Base-by-base conservation (phyloP, 2,797 vertebrate genomes). In the Mastacembelus armatus region DNA sequence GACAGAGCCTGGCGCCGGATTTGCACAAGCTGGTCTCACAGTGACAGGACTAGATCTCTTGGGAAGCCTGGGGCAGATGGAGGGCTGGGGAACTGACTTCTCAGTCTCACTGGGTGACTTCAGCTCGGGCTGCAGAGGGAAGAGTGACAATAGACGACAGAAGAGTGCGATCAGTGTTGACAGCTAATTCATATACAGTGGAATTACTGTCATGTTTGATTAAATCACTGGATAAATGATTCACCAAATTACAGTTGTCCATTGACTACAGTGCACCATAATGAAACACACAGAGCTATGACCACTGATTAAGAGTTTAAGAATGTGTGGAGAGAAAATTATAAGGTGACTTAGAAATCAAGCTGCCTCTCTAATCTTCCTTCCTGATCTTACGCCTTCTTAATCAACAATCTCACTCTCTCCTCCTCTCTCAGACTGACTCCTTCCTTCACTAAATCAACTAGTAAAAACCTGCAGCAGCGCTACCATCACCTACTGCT, bases 271-370 rank as follows among this genome's bases (percentile, higher is more conserved):
- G 48, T 29, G 56, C 32, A n/a, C 35, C 35, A 29, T 57, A 60
- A 83, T 76, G 58, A 82, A 80, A 75, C 72, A 82, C 60, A 62
- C 58, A 74, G 36, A 69, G 57, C 79, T 78, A 73, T 78, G 78
- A 78, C 80, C 79, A 38, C 68, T 89, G 84, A 88, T 86, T 88
- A 74, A 50, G 66, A 80, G 48, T 84, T 84, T 66, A 76, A 74
- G 72, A 65, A 63, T 54, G 67, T 48, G 64, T 32, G 56, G 57
- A 50, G 40, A 58, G 75, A 69, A 87, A 89, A 88, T 82, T 81
- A 78, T 76, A 79, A 80, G 86, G 73, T 69, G 84, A 83, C 86
- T 83, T 77, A 67, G 74, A 85, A 84, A 87, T 89, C 85, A 82
- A 76, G 73, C 80, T 62, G 78, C 57, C 71, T 74, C 30, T 44